Base-by-base conservation (phyloP, 2,797 vertebrate species). In the Gymnodraco acuticeps region DNA sequence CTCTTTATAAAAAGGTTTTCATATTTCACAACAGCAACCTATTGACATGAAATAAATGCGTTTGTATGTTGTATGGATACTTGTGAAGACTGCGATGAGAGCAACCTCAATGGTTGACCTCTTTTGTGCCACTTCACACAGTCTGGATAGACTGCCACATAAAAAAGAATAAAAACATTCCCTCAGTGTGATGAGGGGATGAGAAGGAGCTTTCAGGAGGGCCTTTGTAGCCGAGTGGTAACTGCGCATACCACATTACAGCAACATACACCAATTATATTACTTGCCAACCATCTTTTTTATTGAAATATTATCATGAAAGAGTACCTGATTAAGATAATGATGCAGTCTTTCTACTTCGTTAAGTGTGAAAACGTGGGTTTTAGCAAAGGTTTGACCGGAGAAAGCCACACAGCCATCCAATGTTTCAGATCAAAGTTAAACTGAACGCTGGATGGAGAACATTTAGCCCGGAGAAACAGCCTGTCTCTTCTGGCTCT, bases 401-500 rank as follows among this genome's bases (percentile, higher is more conserved):
- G 33, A 38, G 33, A 38, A 38, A 38, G 33, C 33, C 33, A 38
- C 6, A 9, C 6, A 38, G 33, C 33, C 8, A 38, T 38, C 8
- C 33, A 38, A 38, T 38, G 8, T 38, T 38, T 38, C 8, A 38
- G 33, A 38, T 38, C 33, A 38, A 38, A 38, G 33, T 38, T 38
- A 38, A 38, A 38, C 33, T 38, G 33, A 38, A 38, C 3, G 3
- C n/a, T 68, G 74, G 67, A 78, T 4, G 51, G 62, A 69, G 73
- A 43, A 69, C 71, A 23, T 59, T 54, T 73, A n/a, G 68, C 72
- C 43, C 19, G 1, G 19, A 51, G 63, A 48, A 62, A 54, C 43
- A 73, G 52, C 46, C 1, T 0, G 73, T 76, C 52, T 70, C 70
- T 66, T 54, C 60, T 68, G 75, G 68, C 73, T 80, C 17, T 55